These are phyloP conservation scores for Cotesia chilonis DNA, from an alignment of 1,140 invertebrate genomes.

Conservation along the genomic window DNA sequence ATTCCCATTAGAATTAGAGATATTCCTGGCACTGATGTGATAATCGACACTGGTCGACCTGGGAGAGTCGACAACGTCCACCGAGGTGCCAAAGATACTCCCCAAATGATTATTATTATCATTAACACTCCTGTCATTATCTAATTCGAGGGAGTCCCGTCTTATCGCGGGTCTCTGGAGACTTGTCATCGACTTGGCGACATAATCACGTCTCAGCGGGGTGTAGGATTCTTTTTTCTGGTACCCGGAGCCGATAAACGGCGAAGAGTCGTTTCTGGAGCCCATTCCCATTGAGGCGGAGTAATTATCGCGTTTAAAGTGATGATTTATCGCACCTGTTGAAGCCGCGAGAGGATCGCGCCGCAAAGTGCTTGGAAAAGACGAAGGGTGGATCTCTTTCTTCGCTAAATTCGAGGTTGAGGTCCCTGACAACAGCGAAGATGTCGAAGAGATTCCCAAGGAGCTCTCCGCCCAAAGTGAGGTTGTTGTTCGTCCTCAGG, in stretches of 20 bases:
- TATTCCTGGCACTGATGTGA: slow-evolving; percentile 37
- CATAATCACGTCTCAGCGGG: slow-evolving; percentile 59
- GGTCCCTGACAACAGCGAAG: slow-evolving; percentile 43
- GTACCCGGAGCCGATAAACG: slow-evolving; percentile 56
- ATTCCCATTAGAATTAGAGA: slow-evolving; percentile 46
- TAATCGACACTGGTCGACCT: slow-evolving; percentile 36
- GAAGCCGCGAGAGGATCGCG: slow-evolving; percentile 69
- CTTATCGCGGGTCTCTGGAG: slow-evolving; percentile 50
- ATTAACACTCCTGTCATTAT: slow-evolving; percentile 37
- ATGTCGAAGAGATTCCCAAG: slow-evolving; percentile 66
- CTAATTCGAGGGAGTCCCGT: slow-evolving; percentile 55
- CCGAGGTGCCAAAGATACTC: slow-evolving; percentile 44
- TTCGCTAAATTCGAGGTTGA: slow-evolving; percentile 39
- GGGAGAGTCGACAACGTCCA: slow-evolving; percentile 43
- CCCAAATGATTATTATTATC: slow-evolving; percentile 28
- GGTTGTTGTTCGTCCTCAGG: slow-evolving; percentile 47
- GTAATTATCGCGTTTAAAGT: slow-evolving; percentile 52
- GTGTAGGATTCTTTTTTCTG: slow-evolving; percentile 67
- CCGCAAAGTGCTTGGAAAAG: slow-evolving; percentile 73
- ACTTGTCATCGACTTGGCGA: slow-evolving; percentile 60
- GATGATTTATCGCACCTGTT: slow-evolving; percentile 58
- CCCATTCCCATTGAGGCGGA: background rate
- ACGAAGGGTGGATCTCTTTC: slow-evolving; percentile 73
- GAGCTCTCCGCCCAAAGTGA: slow-evolving; percentile 68
- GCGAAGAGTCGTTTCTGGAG: slow-evolving; percentile 53